These are phyloP conservation scores for Fregata magnificens DNA, from an alignment of 2,113 vertebrate genomes.

Conservation along the genomic window DNA sequence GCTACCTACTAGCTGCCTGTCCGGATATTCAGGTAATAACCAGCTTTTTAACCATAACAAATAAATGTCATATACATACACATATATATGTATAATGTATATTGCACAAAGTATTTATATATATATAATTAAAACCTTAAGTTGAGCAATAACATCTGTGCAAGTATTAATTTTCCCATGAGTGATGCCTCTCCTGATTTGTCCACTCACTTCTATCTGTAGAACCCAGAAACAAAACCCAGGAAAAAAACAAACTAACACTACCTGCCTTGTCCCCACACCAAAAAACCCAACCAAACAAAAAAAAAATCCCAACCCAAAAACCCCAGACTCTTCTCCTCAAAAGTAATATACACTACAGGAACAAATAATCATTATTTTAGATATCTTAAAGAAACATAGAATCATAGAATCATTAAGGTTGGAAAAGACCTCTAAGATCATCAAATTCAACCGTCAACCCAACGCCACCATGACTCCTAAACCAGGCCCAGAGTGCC, in stretches of 20 bases:
- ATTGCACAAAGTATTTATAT: not conserved
- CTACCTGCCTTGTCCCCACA: accelerated
- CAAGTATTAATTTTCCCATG: not conserved
- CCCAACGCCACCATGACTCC: too few species aligned
- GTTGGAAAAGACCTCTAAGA: too few species aligned
- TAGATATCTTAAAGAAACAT: not conserved
- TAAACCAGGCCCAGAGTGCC: too few species aligned
- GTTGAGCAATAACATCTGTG: not conserved
- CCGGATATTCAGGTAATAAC: not conserved
- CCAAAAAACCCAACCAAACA: too few species aligned
- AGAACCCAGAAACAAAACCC: not conserved
- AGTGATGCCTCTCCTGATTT: not conserved
- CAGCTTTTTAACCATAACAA: not conserved
- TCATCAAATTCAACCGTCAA: too few species aligned
- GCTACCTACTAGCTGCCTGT: not conserved
- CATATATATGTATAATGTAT: too few species aligned
- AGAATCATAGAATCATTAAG: too few species aligned
- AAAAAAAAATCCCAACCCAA: too few species aligned
- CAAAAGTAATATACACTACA: not conserved
- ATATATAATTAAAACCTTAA: not conserved
- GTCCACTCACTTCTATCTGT: not conserved
- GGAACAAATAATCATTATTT: not conserved
- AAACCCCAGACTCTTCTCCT: not conserved
- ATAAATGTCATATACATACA: not conserved
- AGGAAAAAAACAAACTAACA: not conserved